Evolutionary conservation across 2,113 vertebrate genomes (phyloP).

Genomic region (Bettongia penicillata): DNA sequence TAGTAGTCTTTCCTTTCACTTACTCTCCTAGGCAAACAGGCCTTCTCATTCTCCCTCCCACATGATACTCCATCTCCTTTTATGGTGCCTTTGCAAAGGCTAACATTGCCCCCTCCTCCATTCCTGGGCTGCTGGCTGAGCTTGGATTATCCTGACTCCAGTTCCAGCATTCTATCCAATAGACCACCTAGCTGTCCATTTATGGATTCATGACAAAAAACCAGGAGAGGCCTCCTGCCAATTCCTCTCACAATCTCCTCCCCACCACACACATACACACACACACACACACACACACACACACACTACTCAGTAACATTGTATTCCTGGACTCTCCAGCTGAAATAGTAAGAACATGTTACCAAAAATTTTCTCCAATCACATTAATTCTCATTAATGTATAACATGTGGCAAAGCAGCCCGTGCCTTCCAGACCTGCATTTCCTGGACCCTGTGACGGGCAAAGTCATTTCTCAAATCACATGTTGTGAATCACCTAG

Average conservation of each 20-base stretch:
- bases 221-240: conserved; percentile 51
- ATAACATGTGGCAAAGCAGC: conserved; percentile 31
- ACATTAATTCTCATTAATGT: conserved; percentile 48
- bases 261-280: not conserved
- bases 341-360: conserved; percentile 19
- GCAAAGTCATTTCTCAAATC: conserved; percentile 58
- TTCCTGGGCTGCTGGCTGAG: not conserved
- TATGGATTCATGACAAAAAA: conserved; percentile 43
- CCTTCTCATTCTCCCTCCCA: not conserved
- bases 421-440: conserved; percentile 36
- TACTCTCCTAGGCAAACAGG: not conserved
- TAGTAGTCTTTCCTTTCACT: not conserved
- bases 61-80: not conserved
- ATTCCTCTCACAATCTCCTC: not conserved
- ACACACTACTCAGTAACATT: conserved; percentile 48
- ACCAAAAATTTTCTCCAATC: conserved; percentile 31
- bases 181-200: not conserved
- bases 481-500: conserved; percentile 52
- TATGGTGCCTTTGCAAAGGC: not conserved
- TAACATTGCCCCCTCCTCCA: not conserved
- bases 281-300: not conserved
- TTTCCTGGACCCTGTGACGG: conserved; percentile 57
- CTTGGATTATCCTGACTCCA: not conserved
- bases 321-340: conserved; percentile 60
- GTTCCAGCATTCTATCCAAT: not conserved